Percentiles rank a stretch among this genome's conserved stretches.
Conservation (phyloP, 2,113 vertebrate species). For the Eptesicus fuscus region DNA sequence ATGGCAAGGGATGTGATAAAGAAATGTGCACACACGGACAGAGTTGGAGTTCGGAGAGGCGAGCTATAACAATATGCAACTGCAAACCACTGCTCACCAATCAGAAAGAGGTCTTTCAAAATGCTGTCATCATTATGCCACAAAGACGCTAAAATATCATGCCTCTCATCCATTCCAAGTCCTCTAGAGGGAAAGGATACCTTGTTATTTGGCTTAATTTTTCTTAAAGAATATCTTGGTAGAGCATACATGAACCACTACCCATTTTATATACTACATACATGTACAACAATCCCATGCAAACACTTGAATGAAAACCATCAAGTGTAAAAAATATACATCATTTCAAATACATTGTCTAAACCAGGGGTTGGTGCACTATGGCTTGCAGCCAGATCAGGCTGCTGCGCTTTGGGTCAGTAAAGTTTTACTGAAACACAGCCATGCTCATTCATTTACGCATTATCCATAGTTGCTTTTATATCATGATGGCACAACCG, state of each 20-base stretch:
- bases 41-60: neutral
- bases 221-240: neutral
- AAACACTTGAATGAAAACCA: neutral
- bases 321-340: neutral
- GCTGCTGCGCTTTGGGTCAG: neutral
- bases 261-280: neutral
- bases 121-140: neutral
- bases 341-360: neutral
- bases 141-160: neutral
- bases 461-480: neutral
- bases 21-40: neutral
- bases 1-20: constrained; percentile 31
- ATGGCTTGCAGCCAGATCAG: neutral
- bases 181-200: neutral
- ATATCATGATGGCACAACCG: neutral
- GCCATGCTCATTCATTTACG: neutral
- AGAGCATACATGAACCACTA: neutral
- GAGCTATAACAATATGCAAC: neutral
- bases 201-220: neutral
- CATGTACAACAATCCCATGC: neutral
- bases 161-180: neutral
- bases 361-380: neutral
- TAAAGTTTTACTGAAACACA: neutral
- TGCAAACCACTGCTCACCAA: neutral
- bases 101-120: neutral